Conservation (phyloP, 1,140 invertebrate species). For the Halyomorpha halys region DNA sequence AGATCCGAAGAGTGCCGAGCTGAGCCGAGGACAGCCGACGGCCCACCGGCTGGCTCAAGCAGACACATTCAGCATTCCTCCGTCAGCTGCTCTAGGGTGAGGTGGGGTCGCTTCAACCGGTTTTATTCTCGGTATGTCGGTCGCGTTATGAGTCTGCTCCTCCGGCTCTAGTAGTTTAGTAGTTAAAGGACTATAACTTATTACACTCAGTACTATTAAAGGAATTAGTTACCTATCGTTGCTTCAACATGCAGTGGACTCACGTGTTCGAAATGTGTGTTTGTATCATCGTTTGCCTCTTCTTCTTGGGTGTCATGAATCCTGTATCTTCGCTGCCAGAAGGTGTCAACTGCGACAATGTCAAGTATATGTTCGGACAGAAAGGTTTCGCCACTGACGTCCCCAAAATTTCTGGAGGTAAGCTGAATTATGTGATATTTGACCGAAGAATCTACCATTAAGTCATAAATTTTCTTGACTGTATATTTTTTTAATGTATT, state of each 20-base stretch:
- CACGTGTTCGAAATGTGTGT: background rate
- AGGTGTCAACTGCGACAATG: conserved; percentile 16
- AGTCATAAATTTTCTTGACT: too few species aligned
- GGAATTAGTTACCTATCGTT: too few species aligned
- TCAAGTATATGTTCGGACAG: background rate
- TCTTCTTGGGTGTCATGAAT: background rate
- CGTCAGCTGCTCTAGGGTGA: background rate
- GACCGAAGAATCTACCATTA: too few species aligned
- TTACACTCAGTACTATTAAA: too few species aligned
- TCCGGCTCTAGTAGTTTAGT: background rate
- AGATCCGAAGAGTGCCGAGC: too few species aligned
- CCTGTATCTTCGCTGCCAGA: background rate
- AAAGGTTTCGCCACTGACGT: background rate
- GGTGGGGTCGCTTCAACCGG: background rate
- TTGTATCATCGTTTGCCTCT: background rate
- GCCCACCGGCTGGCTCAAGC: too few species aligned
- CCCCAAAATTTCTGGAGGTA: background rate
- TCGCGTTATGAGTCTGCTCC: background rate
- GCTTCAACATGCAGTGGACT: background rate
- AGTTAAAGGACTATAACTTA: background rate
- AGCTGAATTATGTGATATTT: background rate
- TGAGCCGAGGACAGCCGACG: too few species aligned
- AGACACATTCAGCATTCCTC: background rate
- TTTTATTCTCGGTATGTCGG: background rate
- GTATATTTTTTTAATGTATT: too few species aligned